Percentiles rank a stretch among this genome's conserved stretches.
These are phyloP conservation scores for Heteronetta atricapilla DNA, from an alignment of 2,113 vertebrate species.

Conservation along the genomic window DNA sequence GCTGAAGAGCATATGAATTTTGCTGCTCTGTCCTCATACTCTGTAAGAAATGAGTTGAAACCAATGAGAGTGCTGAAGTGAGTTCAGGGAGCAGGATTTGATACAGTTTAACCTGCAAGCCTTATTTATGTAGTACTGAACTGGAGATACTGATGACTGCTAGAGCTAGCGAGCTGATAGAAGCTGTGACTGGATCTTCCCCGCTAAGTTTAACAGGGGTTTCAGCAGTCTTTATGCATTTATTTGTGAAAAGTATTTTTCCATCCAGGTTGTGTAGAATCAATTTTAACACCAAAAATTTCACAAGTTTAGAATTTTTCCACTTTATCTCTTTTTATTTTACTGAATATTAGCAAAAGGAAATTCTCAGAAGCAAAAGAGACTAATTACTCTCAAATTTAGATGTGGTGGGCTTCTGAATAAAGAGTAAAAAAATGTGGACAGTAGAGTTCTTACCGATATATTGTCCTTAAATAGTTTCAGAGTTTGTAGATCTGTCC, in stretches of 20 bases:
- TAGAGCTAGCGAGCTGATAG: neutral
- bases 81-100: neutral
- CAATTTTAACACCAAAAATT: neutral
- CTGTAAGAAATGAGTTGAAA: neutral
- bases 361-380: neutral
- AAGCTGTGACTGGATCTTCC: neutral
- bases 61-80: neutral
- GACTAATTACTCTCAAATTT: neutral
- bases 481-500: neutral
- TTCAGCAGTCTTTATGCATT: neutral
- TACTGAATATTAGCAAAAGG: neutral
- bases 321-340: neutral
- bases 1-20: neutral
- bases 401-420: neutral
- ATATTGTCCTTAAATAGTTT: neutral
- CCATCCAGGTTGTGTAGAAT: neutral
- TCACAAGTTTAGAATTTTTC: neutral
- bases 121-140: neutral
- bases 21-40: neutral
- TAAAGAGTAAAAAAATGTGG: neutral
- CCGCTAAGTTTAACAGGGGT: rapidly evolving
- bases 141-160: rapidly evolving
- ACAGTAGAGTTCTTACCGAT: neutral
- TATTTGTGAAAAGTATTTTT: neutral
- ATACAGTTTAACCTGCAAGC: neutral